phyloP scores from a whole-genome alignment of 2,797 vertebrate species.

The Pelochelys cantorii region DNA sequence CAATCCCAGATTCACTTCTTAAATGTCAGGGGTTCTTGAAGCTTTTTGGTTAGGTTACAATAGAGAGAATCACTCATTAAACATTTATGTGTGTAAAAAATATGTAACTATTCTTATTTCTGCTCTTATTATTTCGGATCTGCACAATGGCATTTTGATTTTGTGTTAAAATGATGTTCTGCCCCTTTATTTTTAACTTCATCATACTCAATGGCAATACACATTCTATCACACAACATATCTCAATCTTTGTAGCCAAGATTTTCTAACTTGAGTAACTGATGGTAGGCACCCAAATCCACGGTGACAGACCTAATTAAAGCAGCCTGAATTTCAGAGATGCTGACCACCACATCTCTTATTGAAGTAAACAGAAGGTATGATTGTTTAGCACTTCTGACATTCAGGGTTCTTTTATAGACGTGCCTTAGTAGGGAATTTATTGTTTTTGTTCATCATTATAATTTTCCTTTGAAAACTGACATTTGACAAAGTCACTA shows the following conservation, averaged over 20 bases:
- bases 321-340: not conserved
- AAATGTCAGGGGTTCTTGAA: conserved; percentile 47
- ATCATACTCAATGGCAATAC: not conserved
- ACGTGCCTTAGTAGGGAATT: conserved; percentile 1
- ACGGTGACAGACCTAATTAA: not conserved
- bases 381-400: not conserved
- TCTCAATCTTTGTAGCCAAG: not conserved
- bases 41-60: conserved; percentile 55
- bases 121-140: not conserved
- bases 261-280: not conserved
- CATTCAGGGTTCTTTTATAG: not conserved
- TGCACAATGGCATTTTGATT: not conserved
- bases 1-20: conserved; percentile 50
- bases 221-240: not conserved
- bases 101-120: conserved; percentile 48
- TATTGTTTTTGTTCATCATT: conserved; percentile 1
- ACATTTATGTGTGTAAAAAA: conserved; percentile 66
- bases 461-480: not conserved
- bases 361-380: not conserved
- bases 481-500: conserved; percentile 17
- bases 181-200: not conserved
- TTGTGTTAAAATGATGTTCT: not conserved
- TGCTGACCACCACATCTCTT: not conserved
- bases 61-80: conserved; percentile 61
- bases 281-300: not conserved